Evolutionary conservation across 2,797 vertebrate species (phyloP).

Genomic region (Okamejei kenojei): DNA sequence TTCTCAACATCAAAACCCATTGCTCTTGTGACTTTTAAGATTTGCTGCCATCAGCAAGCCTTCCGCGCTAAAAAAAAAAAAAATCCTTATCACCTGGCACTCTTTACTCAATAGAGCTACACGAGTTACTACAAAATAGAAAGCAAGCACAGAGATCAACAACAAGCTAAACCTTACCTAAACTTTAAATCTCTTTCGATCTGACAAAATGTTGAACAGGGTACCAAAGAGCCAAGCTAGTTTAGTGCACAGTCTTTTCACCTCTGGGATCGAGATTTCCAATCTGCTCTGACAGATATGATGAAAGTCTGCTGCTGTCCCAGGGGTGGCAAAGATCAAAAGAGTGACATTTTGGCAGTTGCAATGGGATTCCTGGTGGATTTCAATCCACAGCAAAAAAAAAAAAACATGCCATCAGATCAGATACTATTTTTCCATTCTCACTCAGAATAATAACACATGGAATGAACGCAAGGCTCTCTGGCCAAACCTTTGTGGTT

Average conservation of each 20-base stretch:
- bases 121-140: neutral
- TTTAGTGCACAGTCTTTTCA: neutral
- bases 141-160: neutral
- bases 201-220: neutral
- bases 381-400: neutral
- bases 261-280: neutral
- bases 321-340: neutral
- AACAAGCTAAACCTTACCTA: neutral
- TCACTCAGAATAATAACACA: neutral
- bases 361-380: neutral
- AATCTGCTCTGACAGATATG: neutral
- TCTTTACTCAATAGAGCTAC: neutral
- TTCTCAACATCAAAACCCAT: neutral
- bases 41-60: neutral
- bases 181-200: neutral
- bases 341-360: neutral
- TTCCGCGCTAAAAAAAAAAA: neutral
- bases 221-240: neutral
- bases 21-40: neutral
- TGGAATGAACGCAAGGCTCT: neutral
- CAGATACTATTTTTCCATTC: neutral
- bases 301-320: neutral
- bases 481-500: neutral
- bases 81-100: neutral
- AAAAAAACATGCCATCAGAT: neutral